Conservation (phyloP, 2,888 invertebrate genomes). For the Mesorhabditis spiculigera region DNA sequence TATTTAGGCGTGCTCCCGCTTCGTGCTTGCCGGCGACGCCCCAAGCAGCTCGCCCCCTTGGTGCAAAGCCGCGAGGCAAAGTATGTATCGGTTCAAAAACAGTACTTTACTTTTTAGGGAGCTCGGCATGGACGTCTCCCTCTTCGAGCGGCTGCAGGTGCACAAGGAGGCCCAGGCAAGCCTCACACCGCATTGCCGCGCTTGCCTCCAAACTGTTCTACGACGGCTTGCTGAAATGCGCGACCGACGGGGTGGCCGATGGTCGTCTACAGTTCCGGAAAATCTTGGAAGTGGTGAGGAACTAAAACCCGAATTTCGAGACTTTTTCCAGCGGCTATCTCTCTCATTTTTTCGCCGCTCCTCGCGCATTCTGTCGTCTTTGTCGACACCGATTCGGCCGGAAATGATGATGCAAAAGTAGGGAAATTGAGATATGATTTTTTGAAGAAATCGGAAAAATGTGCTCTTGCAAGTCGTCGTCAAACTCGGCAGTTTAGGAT, state of each 20-base stretch:
- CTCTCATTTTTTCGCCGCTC: neutral
- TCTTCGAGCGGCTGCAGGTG: conserved; percentile 73
- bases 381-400: neutral
- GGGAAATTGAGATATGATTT: no score
- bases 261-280: conserved; percentile 12
- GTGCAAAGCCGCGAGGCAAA: conserved; percentile 73
- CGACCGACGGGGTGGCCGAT: conserved; percentile 67
- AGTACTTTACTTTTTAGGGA: conserved; percentile 23
- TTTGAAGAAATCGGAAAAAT: no score
- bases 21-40: conserved; percentile 91
- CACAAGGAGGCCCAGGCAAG: conserved; percentile 61
- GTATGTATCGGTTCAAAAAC: conserved; percentile 11
- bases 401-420: neutral
- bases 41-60: conserved; percentile 84
- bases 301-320: no score
- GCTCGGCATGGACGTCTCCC: conserved; percentile 77
- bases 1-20: conserved; percentile 68
- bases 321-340: neutral
- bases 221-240: conserved; percentile 66
- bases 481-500: no score
- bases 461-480: no score
- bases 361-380: neutral
- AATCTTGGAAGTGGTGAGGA: neutral
- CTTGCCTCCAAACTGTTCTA: conserved; percentile 63
- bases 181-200: conserved; percentile 61